Percentiles rank a stretch among this genome's conserved stretches.
Conservation (phyloP, 1,140 invertebrate species). For the Drosophila nikananu region DNA sequence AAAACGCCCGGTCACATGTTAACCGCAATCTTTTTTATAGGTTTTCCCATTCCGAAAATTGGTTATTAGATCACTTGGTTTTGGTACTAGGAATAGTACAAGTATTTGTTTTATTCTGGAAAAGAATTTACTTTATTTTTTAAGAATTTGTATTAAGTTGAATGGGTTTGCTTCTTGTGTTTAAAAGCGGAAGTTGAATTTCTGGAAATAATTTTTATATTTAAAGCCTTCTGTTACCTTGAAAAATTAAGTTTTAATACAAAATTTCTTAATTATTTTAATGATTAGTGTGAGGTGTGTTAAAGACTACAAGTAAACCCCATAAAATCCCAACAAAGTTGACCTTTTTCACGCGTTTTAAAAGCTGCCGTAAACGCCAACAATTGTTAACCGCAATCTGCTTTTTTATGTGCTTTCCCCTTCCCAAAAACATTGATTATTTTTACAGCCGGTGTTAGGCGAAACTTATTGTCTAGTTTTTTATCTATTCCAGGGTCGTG, state of each 20-base stretch:
- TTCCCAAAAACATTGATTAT: slow-evolving; percentile 33
- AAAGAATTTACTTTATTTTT: background rate
- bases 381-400: slow-evolving; percentile 28
- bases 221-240: background rate
- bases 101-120: background rate
- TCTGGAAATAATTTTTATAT: background rate
- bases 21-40: slow-evolving; percentile 29
- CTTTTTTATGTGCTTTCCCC: slow-evolving; percentile 12
- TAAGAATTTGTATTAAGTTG: background rate
- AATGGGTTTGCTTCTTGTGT: background rate
- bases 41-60: slow-evolving; percentile 9
- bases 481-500: slow-evolving; percentile 4
- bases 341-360: slow-evolving; percentile 26
- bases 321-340: slow-evolving; percentile 11
- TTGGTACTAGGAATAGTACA: no score
- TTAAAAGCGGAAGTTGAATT: background rate
- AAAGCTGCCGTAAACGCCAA: slow-evolving; percentile 21
- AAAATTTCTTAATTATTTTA: background rate
- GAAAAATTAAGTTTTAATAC: rapidly evolving
- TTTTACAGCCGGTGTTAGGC: slow-evolving; percentile 17
- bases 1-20: slow-evolving; percentile 7
- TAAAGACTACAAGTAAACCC: background rate
- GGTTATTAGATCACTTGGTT: slow-evolving; percentile 12
- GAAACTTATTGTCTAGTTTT: slow-evolving; percentile 21
- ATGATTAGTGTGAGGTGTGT: no score